A percentile compares a stretch with the other conserved stretches of the same genome.
These are phyloP conservation scores for Drosophila subobscura DNA, from an alignment of 1,140 invertebrate species.

Conservation along the genomic window DNA sequence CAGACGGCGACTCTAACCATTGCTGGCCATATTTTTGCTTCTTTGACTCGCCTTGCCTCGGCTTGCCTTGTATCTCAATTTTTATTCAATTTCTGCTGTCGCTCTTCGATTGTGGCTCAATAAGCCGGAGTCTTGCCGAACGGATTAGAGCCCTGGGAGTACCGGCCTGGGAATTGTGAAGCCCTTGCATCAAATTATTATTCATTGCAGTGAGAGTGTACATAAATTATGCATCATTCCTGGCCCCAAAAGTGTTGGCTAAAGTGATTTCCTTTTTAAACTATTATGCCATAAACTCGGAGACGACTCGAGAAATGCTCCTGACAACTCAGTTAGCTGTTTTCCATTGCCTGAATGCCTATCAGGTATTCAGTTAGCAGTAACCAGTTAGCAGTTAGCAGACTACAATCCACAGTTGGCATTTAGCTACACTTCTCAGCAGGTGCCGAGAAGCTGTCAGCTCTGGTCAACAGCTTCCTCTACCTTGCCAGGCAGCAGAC, in stretches of 20 bases:
- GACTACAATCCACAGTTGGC: slow-evolving; percentile 25
- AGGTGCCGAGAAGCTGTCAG: slow-evolving; percentile 50
- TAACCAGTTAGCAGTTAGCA: slow-evolving; percentile 1
- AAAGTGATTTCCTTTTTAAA: slow-evolving; percentile 60
- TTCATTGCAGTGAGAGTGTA: slow-evolving; percentile 64
- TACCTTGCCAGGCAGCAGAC: slow-evolving; percentile 11
- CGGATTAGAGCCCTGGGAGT: slow-evolving; percentile 64
- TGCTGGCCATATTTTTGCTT: slow-evolving; percentile 57
- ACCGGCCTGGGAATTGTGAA: slow-evolving; percentile 41
- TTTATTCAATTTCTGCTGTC: slow-evolving; percentile 72
- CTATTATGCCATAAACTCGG: slow-evolving; percentile 17
- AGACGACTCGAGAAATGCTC: slow-evolving; percentile 27
- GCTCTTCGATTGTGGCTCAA: slow-evolving; percentile 70
- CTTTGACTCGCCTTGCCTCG: slow-evolving; percentile 20
- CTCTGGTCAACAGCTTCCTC: slow-evolving; percentile 13
- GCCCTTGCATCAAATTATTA: slow-evolving; percentile 63
- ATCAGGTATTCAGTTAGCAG: slow-evolving; percentile 62
- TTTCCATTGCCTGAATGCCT: slow-evolving; percentile 58
- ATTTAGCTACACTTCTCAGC: slow-evolving; percentile 42
- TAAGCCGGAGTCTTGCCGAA: slow-evolving; percentile 48
- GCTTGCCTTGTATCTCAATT: slow-evolving; percentile 45
- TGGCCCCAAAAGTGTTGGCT: slow-evolving; percentile 3
- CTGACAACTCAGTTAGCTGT: slow-evolving; percentile 50
- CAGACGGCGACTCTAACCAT: slow-evolving; percentile 74
- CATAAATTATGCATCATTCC: slow-evolving; percentile 51